phyloP scores from a whole-genome alignment of 2,113 vertebrate species.

The Hoplias malabaricus region DNA sequence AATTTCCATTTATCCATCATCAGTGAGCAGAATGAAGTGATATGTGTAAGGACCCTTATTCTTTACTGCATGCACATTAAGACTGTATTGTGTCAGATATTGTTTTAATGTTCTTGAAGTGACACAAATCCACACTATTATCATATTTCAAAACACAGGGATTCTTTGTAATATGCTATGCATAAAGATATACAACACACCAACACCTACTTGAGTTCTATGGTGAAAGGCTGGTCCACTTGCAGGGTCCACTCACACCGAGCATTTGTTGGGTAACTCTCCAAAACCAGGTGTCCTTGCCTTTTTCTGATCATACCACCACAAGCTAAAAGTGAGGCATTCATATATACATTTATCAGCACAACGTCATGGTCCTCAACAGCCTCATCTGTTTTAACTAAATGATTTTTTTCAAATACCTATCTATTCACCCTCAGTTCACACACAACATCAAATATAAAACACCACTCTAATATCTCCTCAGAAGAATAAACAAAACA shows the following conservation, averaged over 20 bases:
- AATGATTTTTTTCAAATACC: background rate
- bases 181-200: background rate
- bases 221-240: conserved; percentile 82
- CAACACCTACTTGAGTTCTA: conserved; percentile 85
- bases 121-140: background rate
- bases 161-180: background rate
- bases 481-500: too few species aligned
- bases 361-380: background rate
- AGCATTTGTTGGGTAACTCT: conserved; percentile 94
- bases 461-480: background rate
- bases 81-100: background rate
- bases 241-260: conserved; percentile 93
- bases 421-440: background rate
- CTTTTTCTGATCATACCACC: conserved; percentile 84
- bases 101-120: background rate
- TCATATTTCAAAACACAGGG: background rate
- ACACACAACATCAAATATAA: background rate
- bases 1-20: conserved; percentile 45
- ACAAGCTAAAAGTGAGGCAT: conserved; percentile 75
- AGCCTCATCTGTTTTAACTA: background rate
- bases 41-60: conserved; percentile 24
- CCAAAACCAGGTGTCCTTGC: conserved; percentile 89
- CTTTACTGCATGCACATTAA: conserved; percentile 27
- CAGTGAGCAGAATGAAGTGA: conserved; percentile 6
- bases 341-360: background rate